Conservation (phyloP, 64 coral and sea anemone species). For the Anthopleura sola region DNA sequence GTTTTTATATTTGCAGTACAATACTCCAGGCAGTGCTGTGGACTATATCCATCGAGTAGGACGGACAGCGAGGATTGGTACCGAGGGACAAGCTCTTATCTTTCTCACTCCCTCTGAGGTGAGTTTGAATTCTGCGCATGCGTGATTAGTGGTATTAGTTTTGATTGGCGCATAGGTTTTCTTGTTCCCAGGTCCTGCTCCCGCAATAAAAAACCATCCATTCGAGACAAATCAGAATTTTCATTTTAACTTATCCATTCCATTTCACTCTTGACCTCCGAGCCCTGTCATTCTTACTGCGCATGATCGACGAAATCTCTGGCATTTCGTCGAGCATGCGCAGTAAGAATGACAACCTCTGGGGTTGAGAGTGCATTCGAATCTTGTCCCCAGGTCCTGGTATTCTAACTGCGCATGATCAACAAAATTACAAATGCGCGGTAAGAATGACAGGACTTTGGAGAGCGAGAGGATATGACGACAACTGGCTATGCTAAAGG, state of each 20-base stretch:
- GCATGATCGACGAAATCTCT: too few species aligned
- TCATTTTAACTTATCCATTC: too few species aligned
- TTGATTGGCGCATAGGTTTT: background rate
- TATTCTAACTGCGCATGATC: too few species aligned
- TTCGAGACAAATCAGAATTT: background rate
- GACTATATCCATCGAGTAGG: slow-evolving; percentile 97
- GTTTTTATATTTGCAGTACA: slow-evolving; percentile 60
- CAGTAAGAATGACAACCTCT: too few species aligned
- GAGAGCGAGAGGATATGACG: too few species aligned
- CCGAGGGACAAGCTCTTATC: slow-evolving; percentile 71
- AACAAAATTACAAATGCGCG: too few species aligned
- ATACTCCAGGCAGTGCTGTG: slow-evolving; percentile 70
- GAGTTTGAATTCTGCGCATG: background rate
- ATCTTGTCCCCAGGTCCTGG: too few species aligned
- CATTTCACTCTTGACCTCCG: background rate
- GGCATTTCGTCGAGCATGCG: too few species aligned
- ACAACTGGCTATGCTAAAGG: too few species aligned
- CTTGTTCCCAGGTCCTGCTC: background rate
- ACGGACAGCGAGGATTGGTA: slow-evolving; percentile 90
- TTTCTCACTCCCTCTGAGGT: slow-evolving; percentile 89
- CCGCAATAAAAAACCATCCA: background rate
- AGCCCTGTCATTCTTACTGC: too few species aligned
- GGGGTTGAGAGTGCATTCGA: too few species aligned
- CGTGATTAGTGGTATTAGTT: background rate
- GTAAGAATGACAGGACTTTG: too few species aligned